Percentiles rank a stretch among this genome's conserved stretches.
phyloP scores from a whole-genome alignment of 1,140 invertebrate species.

The Asbolus verrucosus region DNA sequence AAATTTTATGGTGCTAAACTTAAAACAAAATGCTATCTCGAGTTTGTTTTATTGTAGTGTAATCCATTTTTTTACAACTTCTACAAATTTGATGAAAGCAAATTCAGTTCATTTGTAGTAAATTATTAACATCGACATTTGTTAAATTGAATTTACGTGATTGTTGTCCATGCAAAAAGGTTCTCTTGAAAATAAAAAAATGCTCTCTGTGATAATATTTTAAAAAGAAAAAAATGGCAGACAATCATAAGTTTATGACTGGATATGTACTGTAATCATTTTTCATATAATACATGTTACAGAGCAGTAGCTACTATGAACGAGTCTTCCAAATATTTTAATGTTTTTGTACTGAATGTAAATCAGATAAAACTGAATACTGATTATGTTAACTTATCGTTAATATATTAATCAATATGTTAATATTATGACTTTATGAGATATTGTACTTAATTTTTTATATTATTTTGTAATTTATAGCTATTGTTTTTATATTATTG shows the following conservation, averaged over 20 bases:
- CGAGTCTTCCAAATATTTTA: not conserved
- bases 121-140: no score
- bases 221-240: not conserved
- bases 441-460: conserved; percentile 37
- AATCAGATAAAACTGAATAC: not conserved
- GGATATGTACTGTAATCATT: not conserved
- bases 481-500: conserved; percentile 35
- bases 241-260: conserved; percentile 11
- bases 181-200: not conserved
- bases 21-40: no score
- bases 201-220: conserved; percentile 31
- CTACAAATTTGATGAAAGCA: no score
- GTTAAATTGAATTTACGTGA: no score
- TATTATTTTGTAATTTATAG: conserved; percentile 37
- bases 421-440: conserved; percentile 1
- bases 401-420: conserved; percentile 31
- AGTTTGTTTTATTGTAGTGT: no score
- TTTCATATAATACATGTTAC: no score
- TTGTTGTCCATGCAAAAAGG: not conserved
- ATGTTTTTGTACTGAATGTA: no score
- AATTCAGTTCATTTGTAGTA: no score
- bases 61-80: no score
- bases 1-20: conserved; percentile 21
- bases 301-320: no score
- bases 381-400: conserved; percentile 5